Base-by-base conservation (phyloP, 2,113 vertebrate genomes). In the Seriola rivoliana region DNA sequence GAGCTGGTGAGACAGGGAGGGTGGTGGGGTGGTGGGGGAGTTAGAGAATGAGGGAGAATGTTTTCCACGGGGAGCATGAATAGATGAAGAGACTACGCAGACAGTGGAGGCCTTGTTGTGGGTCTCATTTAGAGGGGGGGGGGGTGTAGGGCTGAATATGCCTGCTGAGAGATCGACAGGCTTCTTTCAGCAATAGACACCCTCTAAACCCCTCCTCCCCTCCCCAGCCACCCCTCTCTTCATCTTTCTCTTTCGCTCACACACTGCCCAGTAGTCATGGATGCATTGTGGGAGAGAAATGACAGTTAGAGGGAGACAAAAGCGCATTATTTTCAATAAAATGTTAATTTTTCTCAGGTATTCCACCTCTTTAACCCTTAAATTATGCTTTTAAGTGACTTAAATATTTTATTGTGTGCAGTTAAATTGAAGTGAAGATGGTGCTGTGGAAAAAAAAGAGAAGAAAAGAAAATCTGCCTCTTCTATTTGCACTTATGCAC, bases 31-130 rank as follows among this genome's bases (percentile, higher is more conserved):
- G 55, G 19, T 0, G 44, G 40, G 75, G 40, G 16, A n/a, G 63
- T 29, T 29, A 69, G 71, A 81, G 90, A 85, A 83, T 70, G 83
- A 90, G 89, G 46, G 84, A 85, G 92, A 91, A 90, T 89, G 92
- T 94, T 94, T 93, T 93, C 93, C 90, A 90, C 66, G 48, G 90
- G 85, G 90, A 91, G 72, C 92, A 91, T 95, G 94, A 95, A 95
- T 95, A 95, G 95, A 94, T 92, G 93, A 92, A 93, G 91, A 90
- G 93, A 84, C 85, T 82, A 66, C 65, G 50, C 74, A 92, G 91
- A 95, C 94, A 95, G 94, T 95, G 85, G 89, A 93, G 88, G 92
- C 94, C 94, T 95, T 95, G 95, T 95, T 95, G 88, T 92, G 89
- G 90, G 78, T 91, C 90, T 94, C 89, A 93, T 93, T 91, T 88